phyloP scores from a whole-genome alignment of 2,797 vertebrate genomes.

The Sebastes goodei region DNA sequence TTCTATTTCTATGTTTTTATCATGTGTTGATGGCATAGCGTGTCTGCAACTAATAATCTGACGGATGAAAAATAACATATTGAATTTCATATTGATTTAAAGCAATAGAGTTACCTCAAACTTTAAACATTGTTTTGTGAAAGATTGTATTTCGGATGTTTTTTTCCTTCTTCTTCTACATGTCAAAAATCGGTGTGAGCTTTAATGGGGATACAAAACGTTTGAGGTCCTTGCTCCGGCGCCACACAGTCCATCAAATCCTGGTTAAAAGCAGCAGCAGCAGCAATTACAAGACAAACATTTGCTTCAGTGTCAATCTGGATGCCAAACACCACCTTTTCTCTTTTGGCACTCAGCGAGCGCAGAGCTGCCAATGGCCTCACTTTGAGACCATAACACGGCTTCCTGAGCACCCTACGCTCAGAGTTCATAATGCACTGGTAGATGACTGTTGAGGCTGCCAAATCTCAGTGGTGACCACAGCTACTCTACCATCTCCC shows the following conservation, averaged over 20 bases:
- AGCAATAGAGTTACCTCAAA: not conserved
- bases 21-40: not conserved
- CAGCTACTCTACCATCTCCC: constrained; percentile 33
- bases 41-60: not conserved
- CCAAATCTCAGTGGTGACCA: constrained; percentile 57
- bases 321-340: constrained; percentile 37
- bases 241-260: not conserved
- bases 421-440: constrained; percentile 56
- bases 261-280: constrained; percentile 30
- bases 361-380: constrained; percentile 23
- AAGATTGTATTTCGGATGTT: not conserved
- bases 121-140: too few species aligned
- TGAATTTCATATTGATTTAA: not conserved
- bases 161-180: not conserved
- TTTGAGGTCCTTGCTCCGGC: not conserved
- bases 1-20: too few species aligned
- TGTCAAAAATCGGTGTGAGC: not conserved
- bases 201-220: not conserved
- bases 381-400: constrained; percentile 37
- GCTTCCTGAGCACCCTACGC: constrained; percentile 41
- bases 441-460: constrained; percentile 38
- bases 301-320: constrained; percentile 11
- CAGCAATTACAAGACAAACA: constrained; percentile 49
- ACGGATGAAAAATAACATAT: not conserved
- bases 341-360: constrained; percentile 43